These are phyloP conservation scores for Pollenia labialis DNA, from an alignment of 2,888 invertebrate genomes.

Conservation along the genomic window DNA sequence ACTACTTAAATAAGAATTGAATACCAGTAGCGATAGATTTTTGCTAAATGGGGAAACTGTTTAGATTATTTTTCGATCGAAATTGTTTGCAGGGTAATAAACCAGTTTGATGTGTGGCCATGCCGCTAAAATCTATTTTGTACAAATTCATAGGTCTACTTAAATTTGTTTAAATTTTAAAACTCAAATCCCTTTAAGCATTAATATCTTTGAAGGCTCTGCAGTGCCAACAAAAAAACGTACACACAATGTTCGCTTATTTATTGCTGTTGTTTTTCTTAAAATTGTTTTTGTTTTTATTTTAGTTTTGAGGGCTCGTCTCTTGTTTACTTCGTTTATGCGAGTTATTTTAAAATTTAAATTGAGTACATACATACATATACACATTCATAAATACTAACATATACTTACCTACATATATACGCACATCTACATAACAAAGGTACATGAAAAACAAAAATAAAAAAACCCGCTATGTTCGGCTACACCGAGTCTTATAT, in stretches of 20 bases:
- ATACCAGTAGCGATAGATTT: too few relatives aligned
- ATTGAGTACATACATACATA: background rate
- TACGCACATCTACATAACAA: background rate
- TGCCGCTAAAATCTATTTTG: too few relatives aligned
- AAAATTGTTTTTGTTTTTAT: constrained; percentile 16
- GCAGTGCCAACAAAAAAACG: background rate
- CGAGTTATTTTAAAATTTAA: constrained; percentile 29
- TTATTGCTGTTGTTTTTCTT: constrained; percentile 27
- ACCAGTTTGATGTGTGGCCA: too few relatives aligned
- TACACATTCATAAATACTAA: too few relatives aligned
- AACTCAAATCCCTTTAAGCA: background rate
- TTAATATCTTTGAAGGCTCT: constrained; percentile 40
- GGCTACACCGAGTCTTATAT: too few relatives aligned
- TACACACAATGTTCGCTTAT: background rate
- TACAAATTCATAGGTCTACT: too few relatives aligned
- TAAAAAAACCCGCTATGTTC: too few relatives aligned
- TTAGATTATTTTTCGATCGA: too few relatives aligned
- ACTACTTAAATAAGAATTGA: too few relatives aligned
- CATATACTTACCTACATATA: background rate
- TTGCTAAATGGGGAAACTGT: too few relatives aligned
- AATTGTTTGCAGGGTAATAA: too few relatives aligned
- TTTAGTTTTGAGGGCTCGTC: constrained; percentile 70
- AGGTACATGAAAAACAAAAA: background rate
- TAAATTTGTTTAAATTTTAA: background rate
- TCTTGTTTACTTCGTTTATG: constrained; percentile 49